phyloP scores from a whole-genome alignment of 2,888 invertebrate genomes.

The Amblyteles armatorius region DNA sequence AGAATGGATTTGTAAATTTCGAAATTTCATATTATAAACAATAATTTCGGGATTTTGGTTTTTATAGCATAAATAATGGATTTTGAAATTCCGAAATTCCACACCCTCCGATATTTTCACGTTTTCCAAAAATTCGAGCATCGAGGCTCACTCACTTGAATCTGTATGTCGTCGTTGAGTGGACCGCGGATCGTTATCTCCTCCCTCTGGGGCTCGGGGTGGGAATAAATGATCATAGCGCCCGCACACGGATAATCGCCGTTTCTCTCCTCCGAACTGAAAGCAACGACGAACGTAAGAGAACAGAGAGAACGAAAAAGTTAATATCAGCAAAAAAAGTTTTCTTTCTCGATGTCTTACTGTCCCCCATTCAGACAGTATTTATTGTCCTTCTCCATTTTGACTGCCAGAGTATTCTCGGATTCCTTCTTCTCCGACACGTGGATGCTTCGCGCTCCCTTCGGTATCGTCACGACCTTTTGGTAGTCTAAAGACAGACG shows the following conservation, averaged over 20 bases:
- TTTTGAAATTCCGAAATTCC: too few relatives aligned
- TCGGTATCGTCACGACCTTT: conserved; percentile 88
- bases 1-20: too few relatives aligned
- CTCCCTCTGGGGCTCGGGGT: conserved; percentile 91
- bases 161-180: conserved; percentile 91
- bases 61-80: too few relatives aligned
- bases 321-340: neutral
- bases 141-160: conserved; percentile 88
- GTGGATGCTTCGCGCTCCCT: conserved; percentile 91
- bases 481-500: conserved; percentile 86
- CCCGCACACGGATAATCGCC: conserved; percentile 94
- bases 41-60: too few relatives aligned
- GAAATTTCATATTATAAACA: too few relatives aligned
- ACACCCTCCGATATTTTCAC: neutral
- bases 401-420: conserved; percentile 90
- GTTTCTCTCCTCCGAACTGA: conserved; percentile 86
- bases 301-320: conserved; percentile 7
- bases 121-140: neutral
- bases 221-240: conserved; percentile 91
- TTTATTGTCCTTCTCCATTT: conserved; percentile 88
- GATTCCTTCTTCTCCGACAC: conserved; percentile 89
- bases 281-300: conserved; percentile 6
- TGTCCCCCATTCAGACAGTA: conserved; percentile 93
- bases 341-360: conserved; percentile 83
- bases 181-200: conserved; percentile 93